These are phyloP conservation scores for Aspidiotus rigidus DNA, from an alignment of 2,888 invertebrate species.

Conservation along the genomic window DNA sequence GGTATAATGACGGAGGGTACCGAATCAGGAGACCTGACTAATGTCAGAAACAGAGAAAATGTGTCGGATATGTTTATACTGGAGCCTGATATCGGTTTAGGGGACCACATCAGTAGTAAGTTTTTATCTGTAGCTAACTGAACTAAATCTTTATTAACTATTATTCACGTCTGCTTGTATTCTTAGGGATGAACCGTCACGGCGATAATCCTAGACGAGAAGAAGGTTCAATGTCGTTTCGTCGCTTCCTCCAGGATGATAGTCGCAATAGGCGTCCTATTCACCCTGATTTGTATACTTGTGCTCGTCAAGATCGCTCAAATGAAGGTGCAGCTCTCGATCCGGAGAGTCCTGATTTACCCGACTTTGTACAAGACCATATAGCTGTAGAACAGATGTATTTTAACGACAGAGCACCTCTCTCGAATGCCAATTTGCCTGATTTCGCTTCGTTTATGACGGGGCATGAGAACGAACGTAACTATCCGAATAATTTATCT, in stretches of 20 bases:
- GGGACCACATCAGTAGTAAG: slow-evolving; percentile 6
- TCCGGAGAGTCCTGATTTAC: slow-evolving; percentile 41
- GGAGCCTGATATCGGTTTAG: slow-evolving; percentile 32
- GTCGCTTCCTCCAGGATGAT: slow-evolving; percentile 56
- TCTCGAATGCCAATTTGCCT: background rate
- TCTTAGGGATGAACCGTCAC: slow-evolving; percentile 12
- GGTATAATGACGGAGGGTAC: too few species aligned
- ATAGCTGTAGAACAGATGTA: slow-evolving; percentile 70
- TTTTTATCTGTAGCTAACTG: background rate
- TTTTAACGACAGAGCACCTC: slow-evolving; percentile 44
- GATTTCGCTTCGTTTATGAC: slow-evolving; percentile 11
- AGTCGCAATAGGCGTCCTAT: background rate
- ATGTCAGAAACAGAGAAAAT: background rate
- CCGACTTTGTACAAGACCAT: slow-evolving; percentile 84
- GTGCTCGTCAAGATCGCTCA: slow-evolving; percentile 22
- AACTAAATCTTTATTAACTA: background rate
- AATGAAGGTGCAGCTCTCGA: slow-evolving; percentile 18
- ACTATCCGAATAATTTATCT: background rate
- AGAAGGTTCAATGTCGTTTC: slow-evolving; percentile 74
- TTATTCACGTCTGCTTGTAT: background rate
- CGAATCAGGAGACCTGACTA: too few species aligned
- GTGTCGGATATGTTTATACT: slow-evolving; percentile 8
- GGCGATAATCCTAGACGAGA: slow-evolving; percentile 48
- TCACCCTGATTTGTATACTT: slow-evolving; percentile 20
- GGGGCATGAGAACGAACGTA: background rate